Conservation (phyloP, 2,888 invertebrate genomes). For the Drosophila pegasa region DNA sequence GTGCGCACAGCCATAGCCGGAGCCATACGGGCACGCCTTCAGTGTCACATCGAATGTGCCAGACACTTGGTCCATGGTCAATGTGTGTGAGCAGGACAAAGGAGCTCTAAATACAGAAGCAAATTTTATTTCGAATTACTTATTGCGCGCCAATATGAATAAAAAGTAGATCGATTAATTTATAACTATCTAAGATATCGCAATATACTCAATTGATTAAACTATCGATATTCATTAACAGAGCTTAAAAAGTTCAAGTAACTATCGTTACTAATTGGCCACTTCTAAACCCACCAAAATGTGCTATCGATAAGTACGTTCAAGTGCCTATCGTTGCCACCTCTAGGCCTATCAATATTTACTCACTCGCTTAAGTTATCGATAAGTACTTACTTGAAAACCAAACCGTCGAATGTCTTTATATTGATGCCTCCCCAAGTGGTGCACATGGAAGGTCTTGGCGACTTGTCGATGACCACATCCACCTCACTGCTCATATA, state of each 20-base stretch:
- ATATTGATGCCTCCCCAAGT: constrained; percentile 93
- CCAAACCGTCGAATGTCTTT: constrained; percentile 93
- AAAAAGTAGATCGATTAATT: background rate
- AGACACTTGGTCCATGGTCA: constrained; percentile 89
- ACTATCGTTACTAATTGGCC: background rate
- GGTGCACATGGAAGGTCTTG: constrained; percentile 90
- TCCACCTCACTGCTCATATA: constrained; percentile 77
- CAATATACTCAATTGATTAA: background rate
- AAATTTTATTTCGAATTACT: background rate
- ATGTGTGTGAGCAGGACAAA: constrained; percentile 90
- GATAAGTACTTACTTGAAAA: constrained; percentile 87
- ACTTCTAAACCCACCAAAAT: background rate
- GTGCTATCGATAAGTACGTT: background rate
- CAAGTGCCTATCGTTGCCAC: background rate
- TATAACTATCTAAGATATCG: constrained; percentile 4
- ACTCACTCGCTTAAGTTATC: background rate
- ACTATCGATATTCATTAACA: too few relatives aligned
- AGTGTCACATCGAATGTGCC: constrained; percentile 90
- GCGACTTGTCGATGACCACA: constrained; percentile 82
- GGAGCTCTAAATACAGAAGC: constrained; percentile 87
- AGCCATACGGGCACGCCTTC: constrained; percentile 86
- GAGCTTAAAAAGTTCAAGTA: background rate
- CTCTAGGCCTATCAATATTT: background rate
- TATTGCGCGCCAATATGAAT: background rate
- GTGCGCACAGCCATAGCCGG: constrained; percentile 85